Base-by-base conservation (phyloP, 2,888 invertebrate genomes). In the Aporophyla lueneburgensis region DNA sequence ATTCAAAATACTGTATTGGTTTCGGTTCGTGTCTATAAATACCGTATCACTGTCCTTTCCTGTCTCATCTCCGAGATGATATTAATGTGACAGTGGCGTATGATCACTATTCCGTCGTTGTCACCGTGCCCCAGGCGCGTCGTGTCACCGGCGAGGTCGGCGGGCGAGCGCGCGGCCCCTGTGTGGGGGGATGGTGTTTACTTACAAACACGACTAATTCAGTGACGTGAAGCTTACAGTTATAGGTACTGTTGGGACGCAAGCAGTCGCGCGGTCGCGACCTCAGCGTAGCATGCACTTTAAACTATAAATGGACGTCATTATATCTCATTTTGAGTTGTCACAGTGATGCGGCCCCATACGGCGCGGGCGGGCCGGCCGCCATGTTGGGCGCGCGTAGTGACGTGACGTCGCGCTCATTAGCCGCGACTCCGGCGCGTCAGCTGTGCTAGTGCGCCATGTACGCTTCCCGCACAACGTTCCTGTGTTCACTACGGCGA, bases 281-380 rank as follows among this genome's bases (percentile, higher is more conserved):
- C 71, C 83, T 59, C 56, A 40, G 24, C 49, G 14, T 9, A 27
- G 12, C 14, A 58, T 70, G 74, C 53, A 67, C 24, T 66, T 58
- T 69, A 58, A 74, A 74, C 67, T 74, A 58, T 74, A 77, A 76
- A 86, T 69, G 68, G 76, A 61, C 63, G 70, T 74, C 73, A 76
- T 78, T 76, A 76, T 68, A 72, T 71, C 61, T 83, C 63, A 65
- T 77, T 73, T 49, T 77, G 65, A 67, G 63, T 59, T 33, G 58
- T 46, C 43, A 46, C 43, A 49, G 24, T 21, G 19, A 54, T 77
- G 46, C 70, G 33, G 56, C 56, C 40, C 19, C 71, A 66, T 16
- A 21, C 14, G 14, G 51, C 65, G 66, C 24, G 24, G 14, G 51
- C 65, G 66, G 33, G 24, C 51, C 49, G n/a, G 21, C 78, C 49